phyloP scores from a whole-genome alignment of 2,888 invertebrate species.

The Philaethria dido region DNA sequence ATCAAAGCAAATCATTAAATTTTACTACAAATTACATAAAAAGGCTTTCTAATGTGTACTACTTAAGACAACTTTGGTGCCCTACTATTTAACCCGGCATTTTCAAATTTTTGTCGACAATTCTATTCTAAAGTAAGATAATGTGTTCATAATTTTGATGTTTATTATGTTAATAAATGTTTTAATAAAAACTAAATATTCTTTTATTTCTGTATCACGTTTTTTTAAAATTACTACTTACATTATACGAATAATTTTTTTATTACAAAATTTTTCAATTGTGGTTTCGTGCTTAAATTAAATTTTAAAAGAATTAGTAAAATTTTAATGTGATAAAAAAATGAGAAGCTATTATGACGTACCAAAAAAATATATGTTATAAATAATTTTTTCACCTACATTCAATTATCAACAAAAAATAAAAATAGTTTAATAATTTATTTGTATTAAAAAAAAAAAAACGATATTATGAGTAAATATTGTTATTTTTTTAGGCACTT shows the following conservation, averaged over 20 bases:
- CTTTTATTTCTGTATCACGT: not conserved
- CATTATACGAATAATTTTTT: too few species aligned
- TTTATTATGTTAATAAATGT: not conserved
- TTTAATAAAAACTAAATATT: not conserved
- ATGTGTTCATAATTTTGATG: not conserved
- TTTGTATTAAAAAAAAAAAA: too few species aligned
- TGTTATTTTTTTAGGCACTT: not conserved
- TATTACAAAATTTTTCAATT: too few species aligned
- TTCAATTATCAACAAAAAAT: too few species aligned
- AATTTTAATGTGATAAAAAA: too few species aligned
- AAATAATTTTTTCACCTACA: too few species aligned
- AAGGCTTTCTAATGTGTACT: conserved; percentile 27
- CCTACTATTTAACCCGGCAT: conserved; percentile 33
- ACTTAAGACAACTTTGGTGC: conserved; percentile 29
- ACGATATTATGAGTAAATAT: not conserved
- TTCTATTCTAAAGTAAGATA: not conserved
- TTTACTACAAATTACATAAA: conserved; percentile 11
- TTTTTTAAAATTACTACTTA: too few species aligned
- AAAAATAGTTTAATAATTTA: too few species aligned
- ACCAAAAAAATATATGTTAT: too few species aligned
- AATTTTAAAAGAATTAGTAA: too few species aligned
- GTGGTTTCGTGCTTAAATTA: too few species aligned
- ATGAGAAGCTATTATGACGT: too few species aligned
- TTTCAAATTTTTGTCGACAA: conserved; percentile 6
- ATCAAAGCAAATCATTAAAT: not conserved